phyloP scores from a whole-genome alignment of 2,888 invertebrate species.

The Phytoseiulus persimilis region DNA sequence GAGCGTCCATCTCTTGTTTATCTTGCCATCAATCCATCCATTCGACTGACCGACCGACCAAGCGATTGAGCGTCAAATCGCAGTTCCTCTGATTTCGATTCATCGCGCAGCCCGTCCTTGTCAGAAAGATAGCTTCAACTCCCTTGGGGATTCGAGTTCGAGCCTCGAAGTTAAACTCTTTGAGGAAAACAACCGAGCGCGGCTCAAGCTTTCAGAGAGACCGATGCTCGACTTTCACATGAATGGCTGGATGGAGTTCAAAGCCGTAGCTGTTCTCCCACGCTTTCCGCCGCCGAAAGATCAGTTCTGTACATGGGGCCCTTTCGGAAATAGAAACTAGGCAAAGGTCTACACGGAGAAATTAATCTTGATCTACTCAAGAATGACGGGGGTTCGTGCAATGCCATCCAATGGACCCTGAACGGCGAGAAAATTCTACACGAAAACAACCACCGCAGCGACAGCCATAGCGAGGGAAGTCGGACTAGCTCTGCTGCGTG shows the following conservation, averaged over 20 bases:
- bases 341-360: neutral
- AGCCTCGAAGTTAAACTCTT: too few species aligned
- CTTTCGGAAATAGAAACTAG: neutral
- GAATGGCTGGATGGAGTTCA: too few species aligned
- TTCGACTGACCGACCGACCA: neutral
- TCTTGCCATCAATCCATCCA: neutral
- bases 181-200: too few species aligned
- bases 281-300: neutral
- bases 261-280: neutral
- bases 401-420: neutral
- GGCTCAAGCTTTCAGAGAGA: too few species aligned
- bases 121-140: too few species aligned
- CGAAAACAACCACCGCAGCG: neutral
- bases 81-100: too few species aligned
- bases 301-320: neutral
- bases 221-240: too few species aligned
- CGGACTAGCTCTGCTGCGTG: neutral
- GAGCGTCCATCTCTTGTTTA: neutral
- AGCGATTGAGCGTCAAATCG: neutral
- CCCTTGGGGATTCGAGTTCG: too few species aligned
- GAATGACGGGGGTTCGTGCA: neutral
- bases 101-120: neutral
- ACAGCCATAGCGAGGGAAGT: neutral
- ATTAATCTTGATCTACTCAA: neutral
- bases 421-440: neutral